These are phyloP conservation scores for Agonum fuliginosum DNA, from an alignment of 2,888 invertebrate genomes.

Conservation along the genomic window DNA sequence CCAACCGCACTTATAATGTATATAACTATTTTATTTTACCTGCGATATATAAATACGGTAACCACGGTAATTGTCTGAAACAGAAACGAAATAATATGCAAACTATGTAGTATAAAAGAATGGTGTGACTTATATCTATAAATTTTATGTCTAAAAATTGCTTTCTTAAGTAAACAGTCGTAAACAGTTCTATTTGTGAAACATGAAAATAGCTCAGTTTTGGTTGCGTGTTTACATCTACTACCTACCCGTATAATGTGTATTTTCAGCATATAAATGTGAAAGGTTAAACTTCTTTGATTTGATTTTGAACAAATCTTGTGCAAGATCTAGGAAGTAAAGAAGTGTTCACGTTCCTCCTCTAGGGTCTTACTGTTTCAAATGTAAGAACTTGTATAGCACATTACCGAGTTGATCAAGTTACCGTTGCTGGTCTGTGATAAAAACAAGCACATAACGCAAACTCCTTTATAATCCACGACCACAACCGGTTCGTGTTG, in stretches of 20 bases:
- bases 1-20: too few relatives aligned
- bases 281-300: too few relatives aligned
- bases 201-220: background rate
- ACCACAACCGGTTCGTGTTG: conserved; percentile 36
- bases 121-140: background rate
- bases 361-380: conserved; percentile 18
- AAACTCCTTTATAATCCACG: conserved; percentile 37
- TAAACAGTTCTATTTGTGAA: background rate
- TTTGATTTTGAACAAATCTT: too few relatives aligned
- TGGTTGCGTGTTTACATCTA: background rate
- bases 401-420: conserved; percentile 31
- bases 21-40: too few relatives aligned
- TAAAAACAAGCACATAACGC: conserved; percentile 24
- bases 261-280: too few relatives aligned
- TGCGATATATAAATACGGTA: too few relatives aligned
- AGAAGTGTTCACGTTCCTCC: background rate
- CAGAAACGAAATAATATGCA: too few relatives aligned
- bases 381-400: conserved; percentile 24
- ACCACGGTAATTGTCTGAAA: too few relatives aligned
- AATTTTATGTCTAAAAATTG: background rate
- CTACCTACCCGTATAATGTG: too few relatives aligned
- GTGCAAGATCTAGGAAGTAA: too few relatives aligned
- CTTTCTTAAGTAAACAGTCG: background rate
- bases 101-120: too few relatives aligned
- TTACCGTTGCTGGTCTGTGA: conserved; percentile 28